Evolutionary conservation across 2,113 vertebrate genomes (phyloP), one percentile per base, ranked within the genome.

Genomic region (Macquaria ambigua): DNA sequence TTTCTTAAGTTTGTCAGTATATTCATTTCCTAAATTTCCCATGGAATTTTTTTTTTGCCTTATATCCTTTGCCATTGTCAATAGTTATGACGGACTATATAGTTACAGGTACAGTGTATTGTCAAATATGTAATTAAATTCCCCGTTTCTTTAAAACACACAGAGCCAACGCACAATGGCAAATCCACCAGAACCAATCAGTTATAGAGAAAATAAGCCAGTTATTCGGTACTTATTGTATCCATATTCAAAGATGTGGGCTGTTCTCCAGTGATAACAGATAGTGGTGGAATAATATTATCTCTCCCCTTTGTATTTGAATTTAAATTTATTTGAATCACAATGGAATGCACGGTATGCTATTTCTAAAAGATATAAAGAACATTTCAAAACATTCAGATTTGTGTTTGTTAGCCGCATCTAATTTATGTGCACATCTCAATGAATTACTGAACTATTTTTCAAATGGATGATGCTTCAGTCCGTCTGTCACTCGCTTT

Each of bases 231-330:
- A 34, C 74, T 77, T 90, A 86, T 90, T 93, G 84, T 92, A 68
- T 90, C 77, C 80, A 79, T 77, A 86, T 87, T 91, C 82, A 86
- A 92, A 93, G 74, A 87, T 74, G 82, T 50, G 75, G 92, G 89
- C 91, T 94, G 94, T 91, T 89, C 88, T 76, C 56, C 67, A 55
- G 85, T 66, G 93, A 94, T 94, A 93, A 93, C 91, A 87, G 84
- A 90, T 86, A 91, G 43, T 58, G 18, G 53, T 39, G n/a, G 72
- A 91, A 91, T 78, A 90, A 89, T 88, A 86, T 83, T 83, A 70
- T 88, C 81, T 61, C 63, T 43, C n/a, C 14, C 8, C 31, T 87
- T 90, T 87, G 80, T 87, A 70, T 88, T 74, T 69, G 58, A 86
- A 79, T 90, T 91, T 63, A 79, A 81, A 86, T 74, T 0, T 56